Evolutionary conservation across 2,113 vertebrate genomes (phyloP).

Genomic region (Nasalis larvatus): DNA sequence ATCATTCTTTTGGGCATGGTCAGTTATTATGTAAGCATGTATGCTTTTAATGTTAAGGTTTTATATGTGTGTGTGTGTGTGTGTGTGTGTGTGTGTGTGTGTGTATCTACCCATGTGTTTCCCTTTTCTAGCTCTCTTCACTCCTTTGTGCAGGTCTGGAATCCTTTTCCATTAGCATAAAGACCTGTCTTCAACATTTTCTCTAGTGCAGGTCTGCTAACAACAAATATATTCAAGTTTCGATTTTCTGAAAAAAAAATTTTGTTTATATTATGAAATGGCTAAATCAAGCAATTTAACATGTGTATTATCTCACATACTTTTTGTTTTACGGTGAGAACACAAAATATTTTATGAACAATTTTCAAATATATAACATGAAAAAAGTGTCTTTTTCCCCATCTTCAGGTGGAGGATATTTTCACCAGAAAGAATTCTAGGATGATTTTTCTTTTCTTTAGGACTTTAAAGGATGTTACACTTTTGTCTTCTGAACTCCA

Average conservation of each 20-base stretch:
- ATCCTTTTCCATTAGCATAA: background rate
- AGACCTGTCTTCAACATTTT: background rate
- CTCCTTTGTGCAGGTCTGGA: background rate
- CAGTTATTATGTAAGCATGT: too few species aligned
- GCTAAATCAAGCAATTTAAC: background rate
- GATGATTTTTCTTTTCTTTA: background rate
- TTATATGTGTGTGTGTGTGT: background rate
- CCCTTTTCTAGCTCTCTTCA: background rate
- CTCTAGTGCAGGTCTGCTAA: background rate
- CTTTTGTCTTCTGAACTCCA: background rate
- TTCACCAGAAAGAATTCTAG: background rate
- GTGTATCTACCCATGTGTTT: background rate
- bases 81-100: too few species aligned
- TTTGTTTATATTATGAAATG: background rate
- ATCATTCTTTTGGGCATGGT: background rate
- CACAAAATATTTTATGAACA: background rate
- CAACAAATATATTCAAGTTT: background rate
- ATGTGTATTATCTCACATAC: background rate
- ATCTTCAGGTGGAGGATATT: background rate
- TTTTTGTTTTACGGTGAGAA: background rate
- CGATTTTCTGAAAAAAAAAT: background rate
- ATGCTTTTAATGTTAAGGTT: too few species aligned
- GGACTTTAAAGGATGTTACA: background rate
- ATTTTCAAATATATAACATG: background rate
- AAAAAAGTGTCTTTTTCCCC: background rate